These are phyloP conservation scores for Jaculus jaculus DNA, from an alignment of 2,113 vertebrate genomes.

Conservation along the genomic window DNA sequence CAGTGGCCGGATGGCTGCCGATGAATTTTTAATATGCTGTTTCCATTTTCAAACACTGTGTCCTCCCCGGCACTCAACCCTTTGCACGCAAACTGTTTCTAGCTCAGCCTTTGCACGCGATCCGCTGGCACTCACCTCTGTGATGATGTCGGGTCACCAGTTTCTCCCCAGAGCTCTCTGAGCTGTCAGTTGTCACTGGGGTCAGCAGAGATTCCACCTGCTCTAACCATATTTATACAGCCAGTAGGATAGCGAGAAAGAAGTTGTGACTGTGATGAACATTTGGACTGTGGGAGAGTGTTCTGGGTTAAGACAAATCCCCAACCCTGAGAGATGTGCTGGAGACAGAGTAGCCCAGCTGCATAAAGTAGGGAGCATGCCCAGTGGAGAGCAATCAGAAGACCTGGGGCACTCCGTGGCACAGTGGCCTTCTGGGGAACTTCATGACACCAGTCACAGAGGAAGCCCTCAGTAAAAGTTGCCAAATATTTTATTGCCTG, in stretches of 20 bases:
- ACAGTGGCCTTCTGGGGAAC: background rate
- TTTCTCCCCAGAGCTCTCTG: background rate
- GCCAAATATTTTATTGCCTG: background rate
- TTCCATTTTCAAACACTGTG: conserved; percentile 26
- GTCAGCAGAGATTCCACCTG: background rate
- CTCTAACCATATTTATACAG: background rate
- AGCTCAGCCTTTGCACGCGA: conserved; percentile 54
- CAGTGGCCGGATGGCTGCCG: background rate
- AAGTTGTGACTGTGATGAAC: background rate
- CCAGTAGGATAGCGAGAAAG: background rate
- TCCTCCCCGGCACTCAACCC: background rate
- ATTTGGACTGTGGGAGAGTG: background rate
- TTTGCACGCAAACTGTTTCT: conserved; percentile 44
- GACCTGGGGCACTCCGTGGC: too few relatives aligned
- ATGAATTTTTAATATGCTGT: conserved; percentile 74
- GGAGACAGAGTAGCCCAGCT: background rate
- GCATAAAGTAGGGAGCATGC: too few relatives aligned
- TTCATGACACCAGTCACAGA: background rate
- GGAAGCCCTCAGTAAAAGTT: background rate
- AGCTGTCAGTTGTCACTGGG: background rate
- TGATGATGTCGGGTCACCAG: background rate
- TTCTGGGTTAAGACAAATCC: background rate
- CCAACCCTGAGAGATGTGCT: background rate
- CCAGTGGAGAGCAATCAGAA: accelerated
- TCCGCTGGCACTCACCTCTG: background rate